phyloP scores from a whole-genome alignment of 2,797 vertebrate genomes.

The Chaunax sp. region DNA sequence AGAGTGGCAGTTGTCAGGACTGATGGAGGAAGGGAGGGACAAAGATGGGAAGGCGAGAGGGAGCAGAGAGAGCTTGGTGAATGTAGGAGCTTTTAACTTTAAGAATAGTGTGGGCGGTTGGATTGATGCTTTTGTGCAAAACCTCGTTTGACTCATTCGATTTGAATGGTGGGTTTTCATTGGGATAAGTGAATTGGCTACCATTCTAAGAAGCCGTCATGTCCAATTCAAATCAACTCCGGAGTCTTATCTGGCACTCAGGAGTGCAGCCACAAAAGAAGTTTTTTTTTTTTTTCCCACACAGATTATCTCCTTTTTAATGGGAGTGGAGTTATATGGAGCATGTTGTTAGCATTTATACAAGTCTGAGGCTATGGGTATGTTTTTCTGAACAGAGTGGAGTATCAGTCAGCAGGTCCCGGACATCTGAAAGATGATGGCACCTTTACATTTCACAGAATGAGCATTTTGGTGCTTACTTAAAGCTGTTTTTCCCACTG shows the following conservation, averaged over 20 bases:
- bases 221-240: conserved; percentile 70
- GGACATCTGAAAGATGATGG: conserved; percentile 16
- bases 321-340: conserved; percentile 33
- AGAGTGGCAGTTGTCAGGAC: conserved; percentile 58
- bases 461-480: neutral
- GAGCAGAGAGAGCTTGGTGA: conserved; percentile 40
- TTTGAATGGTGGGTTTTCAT: conserved; percentile 67
- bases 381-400: conserved; percentile 11
- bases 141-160: conserved; percentile 68
- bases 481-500: neutral
- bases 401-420: conserved; percentile 14
- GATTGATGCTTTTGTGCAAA: conserved; percentile 61
- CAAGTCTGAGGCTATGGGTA: conserved; percentile 13
- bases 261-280: conserved; percentile 53
- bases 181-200: conserved; percentile 69
- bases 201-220: conserved; percentile 52
- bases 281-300: conserved; percentile 30
- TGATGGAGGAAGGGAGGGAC: conserved; percentile 51
- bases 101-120: conserved; percentile 61
- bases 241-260: conserved; percentile 59
- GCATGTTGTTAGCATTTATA: conserved; percentile 37
- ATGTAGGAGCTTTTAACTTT: conserved; percentile 64
- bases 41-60: conserved; percentile 34
- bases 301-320: conserved; percentile 51
- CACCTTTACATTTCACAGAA: conserved; percentile 7